phyloP scores from a whole-genome alignment of 2,797 vertebrate genomes.

The Glyptemys insculpta region DNA sequence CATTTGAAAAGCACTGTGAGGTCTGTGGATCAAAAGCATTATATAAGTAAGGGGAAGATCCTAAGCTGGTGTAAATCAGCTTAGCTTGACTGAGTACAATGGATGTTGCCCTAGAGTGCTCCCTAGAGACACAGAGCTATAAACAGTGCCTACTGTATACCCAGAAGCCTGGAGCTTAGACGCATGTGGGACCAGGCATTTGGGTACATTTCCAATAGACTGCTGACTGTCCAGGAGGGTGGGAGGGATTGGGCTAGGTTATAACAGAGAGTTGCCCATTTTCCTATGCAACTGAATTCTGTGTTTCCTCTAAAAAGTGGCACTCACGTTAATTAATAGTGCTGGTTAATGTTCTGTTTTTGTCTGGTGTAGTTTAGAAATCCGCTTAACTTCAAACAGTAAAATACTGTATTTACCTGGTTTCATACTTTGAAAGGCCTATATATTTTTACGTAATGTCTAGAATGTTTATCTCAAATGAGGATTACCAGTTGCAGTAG shows the following conservation, averaged over 20 bases:
- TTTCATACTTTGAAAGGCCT: not conserved
- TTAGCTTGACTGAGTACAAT: not conserved
- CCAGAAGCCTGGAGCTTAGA: not conserved
- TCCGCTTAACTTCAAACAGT: not conserved
- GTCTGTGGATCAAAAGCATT: not conserved
- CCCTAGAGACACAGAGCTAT: not conserved
- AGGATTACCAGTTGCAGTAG: not conserved
- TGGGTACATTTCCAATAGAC: not conserved
- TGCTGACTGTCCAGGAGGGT: not conserved
- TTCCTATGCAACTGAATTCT: not conserved
- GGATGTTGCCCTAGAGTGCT: not conserved
- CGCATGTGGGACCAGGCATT: not conserved
- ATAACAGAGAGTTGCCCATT: not conserved
- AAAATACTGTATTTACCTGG: not conserved
- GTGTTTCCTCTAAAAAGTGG: not conserved
- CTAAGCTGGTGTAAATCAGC: not conserved
- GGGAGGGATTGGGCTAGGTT: not conserved
- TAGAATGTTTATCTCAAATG: not conserved
- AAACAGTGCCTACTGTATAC: not conserved
- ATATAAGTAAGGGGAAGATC: not conserved
- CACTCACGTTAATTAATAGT: not conserved
- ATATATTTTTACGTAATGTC: not conserved
- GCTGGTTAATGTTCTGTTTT: not conserved
- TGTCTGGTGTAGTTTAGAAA: not conserved
- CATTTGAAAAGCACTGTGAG: not conserved